Conservation (phyloP, 2,888 invertebrate genomes). For the Epirrhoe tristata region DNA sequence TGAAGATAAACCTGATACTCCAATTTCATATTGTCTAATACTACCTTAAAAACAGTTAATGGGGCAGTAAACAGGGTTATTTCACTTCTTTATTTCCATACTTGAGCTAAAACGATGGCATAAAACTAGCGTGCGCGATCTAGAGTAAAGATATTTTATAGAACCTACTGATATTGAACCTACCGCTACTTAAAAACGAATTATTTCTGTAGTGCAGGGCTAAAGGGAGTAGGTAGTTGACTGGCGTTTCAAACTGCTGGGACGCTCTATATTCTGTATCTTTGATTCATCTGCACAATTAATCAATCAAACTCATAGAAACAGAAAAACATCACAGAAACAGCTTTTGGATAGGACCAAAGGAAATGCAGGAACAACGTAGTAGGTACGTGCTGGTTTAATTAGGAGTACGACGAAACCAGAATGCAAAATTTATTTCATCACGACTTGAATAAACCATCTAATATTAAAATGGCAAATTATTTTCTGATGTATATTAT, state of each 20-base stretch:
- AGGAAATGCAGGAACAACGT: no score
- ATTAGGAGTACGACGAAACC: neutral
- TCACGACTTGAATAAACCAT: neutral
- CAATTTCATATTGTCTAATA: constrained; percentile 24
- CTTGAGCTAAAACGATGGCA: constrained; percentile 39
- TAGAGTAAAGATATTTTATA: constrained; percentile 38
- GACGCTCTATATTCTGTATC: no score
- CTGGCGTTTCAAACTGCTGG: no score
- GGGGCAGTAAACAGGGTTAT: constrained; percentile 40
- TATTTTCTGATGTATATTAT: neutral
- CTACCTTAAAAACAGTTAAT: constrained; percentile 29
- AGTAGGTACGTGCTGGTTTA: neutral
- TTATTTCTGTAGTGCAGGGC: no score
- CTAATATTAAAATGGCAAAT: neutral
- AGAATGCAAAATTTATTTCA: neutral
- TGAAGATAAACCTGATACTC: neutral
- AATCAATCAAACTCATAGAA: no score
- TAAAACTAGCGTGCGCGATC: constrained; percentile 44
- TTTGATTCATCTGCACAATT: no score
- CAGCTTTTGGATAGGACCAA: no score
- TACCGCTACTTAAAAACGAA: no score
- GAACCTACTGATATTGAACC: constrained; percentile 9
- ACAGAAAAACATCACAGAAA: no score
- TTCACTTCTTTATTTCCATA: constrained; percentile 42
- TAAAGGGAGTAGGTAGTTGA: no score